These are phyloP conservation scores for Cuniculus paca DNA, from an alignment of 2,797 vertebrate genomes.

Conservation along the genomic window DNA sequence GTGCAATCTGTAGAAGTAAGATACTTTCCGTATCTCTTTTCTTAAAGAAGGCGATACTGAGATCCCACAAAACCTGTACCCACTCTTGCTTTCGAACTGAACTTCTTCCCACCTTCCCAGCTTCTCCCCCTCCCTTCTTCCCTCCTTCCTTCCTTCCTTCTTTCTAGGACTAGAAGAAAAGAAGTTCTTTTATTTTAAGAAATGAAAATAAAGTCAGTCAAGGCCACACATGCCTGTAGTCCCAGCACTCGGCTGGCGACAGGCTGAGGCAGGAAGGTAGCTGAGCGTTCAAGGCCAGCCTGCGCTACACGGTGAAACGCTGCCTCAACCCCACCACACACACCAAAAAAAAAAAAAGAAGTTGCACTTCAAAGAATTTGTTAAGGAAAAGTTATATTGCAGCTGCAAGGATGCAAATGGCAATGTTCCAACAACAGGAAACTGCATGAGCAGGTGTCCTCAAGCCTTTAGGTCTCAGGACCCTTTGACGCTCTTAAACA, in stretches of 20 bases:
- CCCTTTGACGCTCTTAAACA: slow-evolving; percentile 12
- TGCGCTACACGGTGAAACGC: no score
- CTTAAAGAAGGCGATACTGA: neutral
- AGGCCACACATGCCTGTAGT: neutral
- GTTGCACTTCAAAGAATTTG: neutral
- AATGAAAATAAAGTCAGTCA: no score
- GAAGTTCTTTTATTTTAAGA: neutral
- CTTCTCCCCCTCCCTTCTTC: neutral
- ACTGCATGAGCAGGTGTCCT: slow-evolving; percentile 13
- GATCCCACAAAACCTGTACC: neutral
- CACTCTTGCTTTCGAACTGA: neutral
- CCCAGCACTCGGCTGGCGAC: no score
- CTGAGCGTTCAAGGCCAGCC: no score
- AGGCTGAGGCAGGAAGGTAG: no score
- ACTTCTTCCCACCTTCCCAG: neutral
- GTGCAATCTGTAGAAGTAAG: neutral
- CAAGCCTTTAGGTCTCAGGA: neutral
- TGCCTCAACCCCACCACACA: no score
- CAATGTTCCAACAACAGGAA: neutral
- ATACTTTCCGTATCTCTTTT: neutral
- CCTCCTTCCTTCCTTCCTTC: neutral
- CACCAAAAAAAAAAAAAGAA: no score
- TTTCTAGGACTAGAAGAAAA: neutral
- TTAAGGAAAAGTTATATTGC: neutral
- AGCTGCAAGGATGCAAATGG: neutral